phyloP scores from a whole-genome alignment of 2,888 invertebrate species.

The Machimus rusticus region DNA sequence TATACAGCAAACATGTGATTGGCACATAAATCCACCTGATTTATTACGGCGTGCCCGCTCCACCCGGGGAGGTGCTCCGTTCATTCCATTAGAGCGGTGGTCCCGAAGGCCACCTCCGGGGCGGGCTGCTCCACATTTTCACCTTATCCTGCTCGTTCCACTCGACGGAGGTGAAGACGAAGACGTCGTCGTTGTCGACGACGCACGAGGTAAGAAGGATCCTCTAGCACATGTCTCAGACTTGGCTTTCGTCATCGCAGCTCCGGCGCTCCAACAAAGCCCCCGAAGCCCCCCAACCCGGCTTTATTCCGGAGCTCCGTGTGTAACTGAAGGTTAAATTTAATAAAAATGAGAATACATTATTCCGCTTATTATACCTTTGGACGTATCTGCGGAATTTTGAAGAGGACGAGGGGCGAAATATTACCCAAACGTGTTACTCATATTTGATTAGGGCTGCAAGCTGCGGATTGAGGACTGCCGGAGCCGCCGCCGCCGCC shows the following conservation, averaged over 20 bases:
- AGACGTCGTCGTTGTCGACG: neutral
- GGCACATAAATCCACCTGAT: constrained; percentile 45
- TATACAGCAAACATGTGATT: constrained; percentile 42
- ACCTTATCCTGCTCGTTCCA: neutral
- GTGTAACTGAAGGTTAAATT: constrained; percentile 47
- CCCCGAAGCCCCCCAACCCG: neutral
- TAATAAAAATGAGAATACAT: constrained; percentile 47
- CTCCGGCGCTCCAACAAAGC: neutral
- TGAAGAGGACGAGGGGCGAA: constrained; percentile 40
- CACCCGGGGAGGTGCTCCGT: neutral
- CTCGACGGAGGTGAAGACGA: neutral
- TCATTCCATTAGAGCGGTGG: neutral
- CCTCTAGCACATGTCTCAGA: neutral
- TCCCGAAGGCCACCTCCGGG: neutral
- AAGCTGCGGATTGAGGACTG: constrained; percentile 17
- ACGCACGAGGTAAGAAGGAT: neutral
- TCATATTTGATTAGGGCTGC: constrained; percentile 44
- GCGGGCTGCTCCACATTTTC: neutral
- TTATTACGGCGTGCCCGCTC: constrained; percentile 26
- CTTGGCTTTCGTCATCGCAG: neutral
- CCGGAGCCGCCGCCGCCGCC: neutral
- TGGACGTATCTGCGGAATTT: constrained; percentile 43
- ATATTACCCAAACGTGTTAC: constrained; percentile 47
- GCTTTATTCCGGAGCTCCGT: neutral
- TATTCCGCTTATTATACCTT: constrained; percentile 46